These are phyloP conservation scores for Etheostoma nigrum DNA, from an alignment of 2,797 vertebrate species.

Conservation along the genomic window DNA sequence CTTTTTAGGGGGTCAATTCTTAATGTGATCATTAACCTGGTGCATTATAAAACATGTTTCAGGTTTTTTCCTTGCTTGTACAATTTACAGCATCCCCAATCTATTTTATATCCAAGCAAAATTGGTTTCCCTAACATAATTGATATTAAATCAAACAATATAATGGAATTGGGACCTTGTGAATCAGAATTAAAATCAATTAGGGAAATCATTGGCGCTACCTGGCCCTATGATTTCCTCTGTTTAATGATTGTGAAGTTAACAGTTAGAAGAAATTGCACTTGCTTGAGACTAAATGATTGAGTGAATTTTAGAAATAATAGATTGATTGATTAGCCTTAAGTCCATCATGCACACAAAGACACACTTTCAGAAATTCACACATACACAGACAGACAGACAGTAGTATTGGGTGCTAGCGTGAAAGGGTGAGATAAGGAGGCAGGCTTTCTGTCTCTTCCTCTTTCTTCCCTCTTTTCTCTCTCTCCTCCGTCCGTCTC, in stretches of 20 bases:
- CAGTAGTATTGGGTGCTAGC: constrained; percentile 37
- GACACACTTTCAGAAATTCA: constrained; percentile 3
- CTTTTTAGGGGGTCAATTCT: too few species aligned
- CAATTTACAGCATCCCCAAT: too few species aligned
- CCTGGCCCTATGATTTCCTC: too few species aligned
- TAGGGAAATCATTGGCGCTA: too few species aligned
- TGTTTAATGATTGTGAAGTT: not conserved
- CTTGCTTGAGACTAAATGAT: not conserved
- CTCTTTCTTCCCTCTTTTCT: constrained; percentile 31
- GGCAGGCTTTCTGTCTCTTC: constrained; percentile 47
- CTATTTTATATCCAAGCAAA: too few species aligned
- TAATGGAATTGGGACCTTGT: too few species aligned
- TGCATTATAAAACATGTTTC: too few species aligned
- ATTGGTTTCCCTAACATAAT: too few species aligned
- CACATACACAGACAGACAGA: constrained; percentile 6
- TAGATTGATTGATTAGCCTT: not conserved
- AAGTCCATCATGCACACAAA: not conserved
- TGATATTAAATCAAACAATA: too few species aligned
- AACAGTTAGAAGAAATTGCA: not conserved
- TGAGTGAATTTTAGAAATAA: not conserved
- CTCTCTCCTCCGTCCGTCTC: constrained; percentile 37
- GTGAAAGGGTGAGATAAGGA: constrained; percentile 63
- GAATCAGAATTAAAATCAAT: too few species aligned
- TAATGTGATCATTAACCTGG: too few species aligned
- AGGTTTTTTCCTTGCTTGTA: too few species aligned